Conservation (phyloP, 2,113 vertebrate species). For the Elephantulus edwardii region DNA sequence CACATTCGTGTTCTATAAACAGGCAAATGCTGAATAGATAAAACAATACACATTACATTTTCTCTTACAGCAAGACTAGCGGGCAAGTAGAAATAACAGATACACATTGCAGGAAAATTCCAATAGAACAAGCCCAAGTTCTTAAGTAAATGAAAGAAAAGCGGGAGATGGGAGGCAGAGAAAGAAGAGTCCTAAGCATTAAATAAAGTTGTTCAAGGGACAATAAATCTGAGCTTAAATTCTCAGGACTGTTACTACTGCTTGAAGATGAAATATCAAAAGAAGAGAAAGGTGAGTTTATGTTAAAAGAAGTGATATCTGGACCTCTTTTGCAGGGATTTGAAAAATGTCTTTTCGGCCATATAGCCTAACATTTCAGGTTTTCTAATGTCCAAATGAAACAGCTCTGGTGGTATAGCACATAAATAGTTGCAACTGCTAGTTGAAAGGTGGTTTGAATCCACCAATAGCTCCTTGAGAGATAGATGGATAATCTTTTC, state of each 20-base stretch:
- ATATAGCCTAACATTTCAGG: background rate
- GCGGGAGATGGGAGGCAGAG: no score
- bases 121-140: background rate
- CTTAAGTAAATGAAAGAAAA: background rate
- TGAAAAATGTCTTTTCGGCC: background rate
- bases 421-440: no score
- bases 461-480: no score
- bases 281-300: background rate
- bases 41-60: background rate
- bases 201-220: background rate
- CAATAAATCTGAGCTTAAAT: background rate
- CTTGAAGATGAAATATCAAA: background rate
- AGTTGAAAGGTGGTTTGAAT: no score
- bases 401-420: no score
- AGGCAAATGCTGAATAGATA: background rate
- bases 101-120: background rate
- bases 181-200: conserved; percentile 3
- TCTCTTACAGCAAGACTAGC: background rate
- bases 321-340: background rate
- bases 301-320: conserved; percentile 4
- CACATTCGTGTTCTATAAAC: background rate
- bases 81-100: background rate
- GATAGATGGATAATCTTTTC: no score
- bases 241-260: background rate
- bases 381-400: background rate